Percentiles rank a stretch among this genome's conserved stretches.
phyloP scores from a whole-genome alignment of 2,113 vertebrate species.

The Electrona antarctica region DNA sequence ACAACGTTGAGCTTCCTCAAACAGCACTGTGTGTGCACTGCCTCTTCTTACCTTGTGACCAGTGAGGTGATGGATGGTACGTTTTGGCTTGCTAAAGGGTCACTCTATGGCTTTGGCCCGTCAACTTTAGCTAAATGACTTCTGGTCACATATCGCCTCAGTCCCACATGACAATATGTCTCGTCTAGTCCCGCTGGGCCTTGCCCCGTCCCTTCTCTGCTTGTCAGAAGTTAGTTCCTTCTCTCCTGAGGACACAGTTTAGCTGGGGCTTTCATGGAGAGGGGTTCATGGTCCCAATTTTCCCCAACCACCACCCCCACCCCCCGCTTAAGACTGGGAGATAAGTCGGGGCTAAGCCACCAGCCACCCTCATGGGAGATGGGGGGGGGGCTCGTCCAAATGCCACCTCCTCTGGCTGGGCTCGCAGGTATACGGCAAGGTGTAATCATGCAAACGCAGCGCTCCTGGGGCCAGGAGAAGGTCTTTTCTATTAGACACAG shows the following conservation, averaged over 20 bases:
- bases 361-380: constrained; percentile 60
- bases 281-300: constrained; percentile 40
- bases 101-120: neutral
- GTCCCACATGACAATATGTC: constrained; percentile 11
- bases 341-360: constrained; percentile 78
- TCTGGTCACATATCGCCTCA: neutral
- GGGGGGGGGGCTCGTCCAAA: constrained; percentile 75
- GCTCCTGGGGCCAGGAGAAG: constrained; percentile 73
- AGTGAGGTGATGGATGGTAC: neutral
- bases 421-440: constrained; percentile 64
- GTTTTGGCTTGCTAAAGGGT: neutral
- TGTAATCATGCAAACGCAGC: constrained; percentile 75
- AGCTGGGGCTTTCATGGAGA: constrained; percentile 60
- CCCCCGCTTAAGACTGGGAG: constrained; percentile 67
- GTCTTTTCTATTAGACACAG: constrained; percentile 82
- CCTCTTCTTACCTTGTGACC: neutral
- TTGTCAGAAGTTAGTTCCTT: constrained; percentile 41
- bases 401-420: constrained; percentile 81
- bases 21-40: neutral
- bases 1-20: neutral
- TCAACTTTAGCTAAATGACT: constrained; percentile 10
- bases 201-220: constrained; percentile 28
- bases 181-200: constrained; percentile 42
- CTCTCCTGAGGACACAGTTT: constrained; percentile 73
- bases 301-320: constrained; percentile 53